Conservation (phyloP, 2,888 invertebrate genomes). For the Drosophila setosimentum region DNA sequence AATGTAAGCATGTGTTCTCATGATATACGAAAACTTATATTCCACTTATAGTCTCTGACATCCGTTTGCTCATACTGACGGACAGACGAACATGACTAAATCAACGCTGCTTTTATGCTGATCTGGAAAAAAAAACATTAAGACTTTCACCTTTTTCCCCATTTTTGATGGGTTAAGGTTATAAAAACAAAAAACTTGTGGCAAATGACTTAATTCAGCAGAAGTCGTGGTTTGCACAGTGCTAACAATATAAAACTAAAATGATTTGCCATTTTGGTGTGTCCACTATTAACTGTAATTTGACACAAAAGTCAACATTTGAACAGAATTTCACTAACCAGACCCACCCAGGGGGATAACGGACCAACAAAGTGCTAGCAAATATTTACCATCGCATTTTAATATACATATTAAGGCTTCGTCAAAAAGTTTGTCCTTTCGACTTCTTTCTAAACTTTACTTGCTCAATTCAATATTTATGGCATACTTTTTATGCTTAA, state of each 20-base stretch:
- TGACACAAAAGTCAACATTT: conserved; percentile 49
- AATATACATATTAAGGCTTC: conserved; percentile 13
- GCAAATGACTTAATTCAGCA: not conserved
- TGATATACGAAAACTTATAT: not conserved
- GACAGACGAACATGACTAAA: not conserved
- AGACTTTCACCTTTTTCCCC: not conserved
- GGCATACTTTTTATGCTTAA: conserved; percentile 3
- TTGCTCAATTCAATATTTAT: not conserved
- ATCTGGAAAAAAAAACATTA: not conserved
- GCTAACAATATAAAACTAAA: conserved; percentile 8
- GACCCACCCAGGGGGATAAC: not conserved
- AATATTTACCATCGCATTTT: conserved; percentile 31
- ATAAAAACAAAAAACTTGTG: not conserved
- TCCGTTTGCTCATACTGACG: not conserved
- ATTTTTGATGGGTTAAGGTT: not conserved
- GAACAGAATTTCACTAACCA: not conserved
- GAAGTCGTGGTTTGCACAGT: not conserved
- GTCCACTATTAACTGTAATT: conserved; percentile 28
- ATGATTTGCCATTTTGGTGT: conserved; percentile 19
- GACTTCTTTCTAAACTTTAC: conserved; percentile 16
- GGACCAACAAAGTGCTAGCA: conserved; percentile 14
- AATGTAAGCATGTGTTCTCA: not conserved
- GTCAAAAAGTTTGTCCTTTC: not conserved
- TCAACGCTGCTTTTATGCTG: not conserved
- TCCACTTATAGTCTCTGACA: not conserved